These are phyloP conservation scores for Calliphora vicina DNA, from an alignment of 1,140 invertebrate genomes.

Conservation along the genomic window DNA sequence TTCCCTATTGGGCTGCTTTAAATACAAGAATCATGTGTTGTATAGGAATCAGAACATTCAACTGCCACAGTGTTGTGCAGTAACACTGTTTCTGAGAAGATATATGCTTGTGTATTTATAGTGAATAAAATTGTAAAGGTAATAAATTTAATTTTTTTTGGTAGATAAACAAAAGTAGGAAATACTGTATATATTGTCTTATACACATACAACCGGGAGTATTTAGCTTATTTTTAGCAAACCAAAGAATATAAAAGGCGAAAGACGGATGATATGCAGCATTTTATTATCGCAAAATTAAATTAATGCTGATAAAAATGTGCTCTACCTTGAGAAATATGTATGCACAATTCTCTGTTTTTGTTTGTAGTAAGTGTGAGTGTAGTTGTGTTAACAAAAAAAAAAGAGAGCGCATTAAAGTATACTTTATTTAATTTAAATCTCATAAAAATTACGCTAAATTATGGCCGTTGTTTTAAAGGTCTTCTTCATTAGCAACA, in stretches of 20 bases:
- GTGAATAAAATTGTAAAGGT: not conserved
- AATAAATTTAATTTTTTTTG: not conserved
- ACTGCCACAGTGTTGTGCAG: not conserved
- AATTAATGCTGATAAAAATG: not conserved
- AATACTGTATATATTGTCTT: not conserved
- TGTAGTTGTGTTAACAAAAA: too few species aligned
- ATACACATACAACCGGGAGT: not conserved
- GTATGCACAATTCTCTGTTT: too few species aligned
- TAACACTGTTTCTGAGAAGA: not conserved
- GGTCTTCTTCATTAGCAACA: constrained; percentile 25
- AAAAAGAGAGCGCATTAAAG: too few species aligned
- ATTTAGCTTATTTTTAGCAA: not conserved
- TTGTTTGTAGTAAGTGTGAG: too few species aligned
- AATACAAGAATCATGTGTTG: not conserved
- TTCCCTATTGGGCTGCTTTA: not conserved
- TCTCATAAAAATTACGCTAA: not conserved
- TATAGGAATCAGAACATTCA: not conserved
- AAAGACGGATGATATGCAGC: not conserved
- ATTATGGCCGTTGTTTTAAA: not conserved
- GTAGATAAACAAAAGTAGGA: not conserved
- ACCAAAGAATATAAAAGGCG: not conserved
- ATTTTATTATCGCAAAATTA: not conserved
- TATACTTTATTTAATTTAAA: not conserved
- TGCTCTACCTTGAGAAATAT: not conserved
- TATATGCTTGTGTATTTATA: not conserved